Base-by-base conservation (phyloP, 2,113 vertebrate genomes). In the Ranitomeya imitator region DNA sequence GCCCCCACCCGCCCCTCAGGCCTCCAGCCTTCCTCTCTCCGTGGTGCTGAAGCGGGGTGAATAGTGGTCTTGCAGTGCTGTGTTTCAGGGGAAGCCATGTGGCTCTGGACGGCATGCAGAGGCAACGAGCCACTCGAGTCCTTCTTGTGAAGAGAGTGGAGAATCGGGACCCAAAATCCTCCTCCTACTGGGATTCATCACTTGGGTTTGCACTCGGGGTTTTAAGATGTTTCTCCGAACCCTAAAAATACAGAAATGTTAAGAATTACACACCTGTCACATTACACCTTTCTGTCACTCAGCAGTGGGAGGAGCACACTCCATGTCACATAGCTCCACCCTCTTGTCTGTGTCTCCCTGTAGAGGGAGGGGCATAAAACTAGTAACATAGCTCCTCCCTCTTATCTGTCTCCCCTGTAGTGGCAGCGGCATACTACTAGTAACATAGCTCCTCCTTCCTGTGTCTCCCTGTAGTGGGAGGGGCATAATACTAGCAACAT, bases 61-160 rank as follows among this genome's bases (percentile, higher is more conserved):
- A 77, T 85, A 88, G 87, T 88, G 87, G 87, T 85, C 85, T 88
- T 69, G 87, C 87, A 79, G 81, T 85, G 87, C 23, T 69, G 80
- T 83, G 80, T 74, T 65, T 74, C 80, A 83, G 67, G 79, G 79
- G 67, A 73, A 61, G 78, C 63, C 73, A 65, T 67, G 23, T 31
- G 52, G 81, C 57, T 80, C 23, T 69, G 87, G 73, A 83, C 87
- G 87, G 87, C 87, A 85, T 69, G 61, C 87, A 85, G n/a, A 54
- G 80, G 45, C 73, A 63, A 81, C 18, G 4, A 51, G 77, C 63
- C 82, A 18, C 82, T 65, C 45, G 0, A 21, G 23, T 11, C 65
- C 26, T 78, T 19, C 10, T 23, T 26, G 14, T 23, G 45, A 54
- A 67, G 45, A 67, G 51, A 45, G 82, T 31, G 60, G 16, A 37